Evolutionary conservation across 1,140 invertebrate species (phyloP), one percentile per base, ranked within the genome.

Genomic region (Eriocheir sinensis): DNA sequence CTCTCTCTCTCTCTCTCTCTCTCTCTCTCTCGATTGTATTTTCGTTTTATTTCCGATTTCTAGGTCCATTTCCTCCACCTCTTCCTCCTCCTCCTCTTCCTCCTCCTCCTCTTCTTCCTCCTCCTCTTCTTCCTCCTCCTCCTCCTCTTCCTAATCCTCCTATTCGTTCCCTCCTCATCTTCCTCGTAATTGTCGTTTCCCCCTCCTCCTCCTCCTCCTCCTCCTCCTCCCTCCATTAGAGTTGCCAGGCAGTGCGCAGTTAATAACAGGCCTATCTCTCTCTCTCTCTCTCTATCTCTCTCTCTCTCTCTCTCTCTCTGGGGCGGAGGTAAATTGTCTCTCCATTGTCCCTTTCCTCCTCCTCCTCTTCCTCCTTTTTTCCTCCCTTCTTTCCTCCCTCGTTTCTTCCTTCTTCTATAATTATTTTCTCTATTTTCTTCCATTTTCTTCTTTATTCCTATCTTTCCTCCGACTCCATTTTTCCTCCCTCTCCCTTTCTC

Each of bases 1-100:
- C 48, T 34, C 89, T 53, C 48, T 60, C 44, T 60, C 89, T 53
- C 44, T 72, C 83, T 40, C 83, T 41, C 83, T 86, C 83, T 41
- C 83, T 86, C 40, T 40, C 40, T 21, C 83, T 86, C 36, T 41
- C 83, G 12, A 15, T 34, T 32, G 12, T 32, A 17, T 32, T 32
- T 86, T 86, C 83, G 21, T 34, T 32, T 17, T 86, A 15, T 32
- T 34, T 32, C 34, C 34, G 12, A 17, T 32, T 34, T 86, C 83
- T 32, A 12, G 12, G 12, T 86, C 34, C 83, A 17, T 32, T 32
- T 32, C 44, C 83, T 34, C 83, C 2, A 12, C 83, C 83, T 36
- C 30, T 21, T n/a, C 36, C 30, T 41, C 27, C 27, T 86, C 12
- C 6, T 36, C 34, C 83, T 27, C 12, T n/a, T 17, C 2, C 30